Base-by-base conservation (phyloP, 2,888 invertebrate species). In the Noctua janthe region DNA sequence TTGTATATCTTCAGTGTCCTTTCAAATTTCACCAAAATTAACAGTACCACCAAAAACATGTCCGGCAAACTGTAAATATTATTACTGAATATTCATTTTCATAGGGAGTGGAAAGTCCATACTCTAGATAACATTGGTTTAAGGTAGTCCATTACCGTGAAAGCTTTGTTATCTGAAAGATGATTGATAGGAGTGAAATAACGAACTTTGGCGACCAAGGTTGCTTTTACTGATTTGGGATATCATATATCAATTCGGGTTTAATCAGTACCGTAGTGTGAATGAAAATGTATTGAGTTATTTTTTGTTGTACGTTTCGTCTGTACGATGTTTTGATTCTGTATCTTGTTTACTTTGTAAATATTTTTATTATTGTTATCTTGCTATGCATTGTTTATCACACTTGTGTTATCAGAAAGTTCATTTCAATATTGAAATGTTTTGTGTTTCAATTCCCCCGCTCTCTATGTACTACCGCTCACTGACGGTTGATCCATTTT, bases 111-210 rank as follows among this genome's bases (percentile, higher is more conserved):
- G 70, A 83, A 81, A 80, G 80, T 71, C 75, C 74, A 81, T 74
- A 92, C 93, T 94, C 78, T 85, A 94, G 95, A 95, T 96, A 95
- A 91, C 90, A 87, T 81, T 80, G 88, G 89, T 91, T 86, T 90
- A 85, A 88, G 90, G 90, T 89, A 94, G 94, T 95, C 94, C 96
- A 96, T 97, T 96, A 96, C 89, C 90, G 92, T 96, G 92, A 97
- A 96, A 97, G 97, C 95, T 94, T 95, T 96, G 93, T 95, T 97
- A 96, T 96, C 96, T 76, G 15, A 54, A 81, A 87, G 76, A 85
- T 90, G 91, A 92, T 92, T 91, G 92, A 91, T 91, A 88, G 87
- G 82, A 83, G 75, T 79, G 82, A 86, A 90, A 88, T 88, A 86
- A 84, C 71, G 59, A 73, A 70, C 76, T 84, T 66, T 78, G 75